Evolutionary conservation across 2,113 vertebrate genomes (phyloP), one percentile per base, ranked within the genome.

Genomic region (Arvicanthis niloticus): DNA sequence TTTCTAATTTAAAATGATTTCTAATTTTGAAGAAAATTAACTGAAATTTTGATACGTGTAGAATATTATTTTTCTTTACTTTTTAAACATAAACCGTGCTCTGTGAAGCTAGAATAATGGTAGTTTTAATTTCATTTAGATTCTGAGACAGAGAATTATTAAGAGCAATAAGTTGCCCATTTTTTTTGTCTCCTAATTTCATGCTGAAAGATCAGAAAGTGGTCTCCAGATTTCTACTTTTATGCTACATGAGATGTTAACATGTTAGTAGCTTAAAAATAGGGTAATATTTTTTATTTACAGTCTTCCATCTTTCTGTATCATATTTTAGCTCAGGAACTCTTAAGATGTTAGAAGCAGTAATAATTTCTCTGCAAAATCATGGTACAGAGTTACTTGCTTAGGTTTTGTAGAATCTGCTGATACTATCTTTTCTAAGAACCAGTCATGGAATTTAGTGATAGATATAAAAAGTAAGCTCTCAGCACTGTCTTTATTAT

Each of bases 181-280:
- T 7, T 60, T 93, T 96, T 89, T 65, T 89, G 16, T 70, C 70
- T 22, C 37, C n/a, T 95, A 40, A 87, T 90, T 96, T 93, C 17
- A 60, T 93, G n/a, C 60, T 92, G 72, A 93, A 95, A 82, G 21
- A 70, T 86, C 91, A 77, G 37, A 76, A 92, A 88, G 4, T 91
- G 16, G 3, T 85, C 45, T 95, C 34, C 72, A 65, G 10, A 37
- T 90, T 91, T 26, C 53, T 96, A 37, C 31, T 62, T 92, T 13
- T 72, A 67, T 90, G 53, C 60, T 92, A 92, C 10, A 56, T 17
- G 15, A 40, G 4, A 37, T 93, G 58, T 81, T 94, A 92, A 88
- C 40, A 53, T 94, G 86, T 95, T 93, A 93, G 34, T 94, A 40
- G 62, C n/a, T 51, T 68, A 73, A 91, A 93, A 89, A 12, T 82